Percentiles rank a stretch among this genome's conserved stretches.
Evolutionary conservation across 2,888 invertebrate genomes (phyloP).

Genomic region (Diogma glabrata): DNA sequence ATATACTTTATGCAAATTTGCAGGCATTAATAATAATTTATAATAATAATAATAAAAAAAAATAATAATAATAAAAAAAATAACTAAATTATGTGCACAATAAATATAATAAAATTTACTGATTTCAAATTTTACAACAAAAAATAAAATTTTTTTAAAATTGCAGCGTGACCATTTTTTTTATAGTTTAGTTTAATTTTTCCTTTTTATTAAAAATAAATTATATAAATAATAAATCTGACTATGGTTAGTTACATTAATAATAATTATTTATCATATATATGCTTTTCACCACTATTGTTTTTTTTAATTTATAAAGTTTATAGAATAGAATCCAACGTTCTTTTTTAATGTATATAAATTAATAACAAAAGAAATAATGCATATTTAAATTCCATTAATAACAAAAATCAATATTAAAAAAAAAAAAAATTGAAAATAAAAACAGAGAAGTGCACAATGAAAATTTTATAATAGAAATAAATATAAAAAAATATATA

Average conservation of each 20-base stretch:
- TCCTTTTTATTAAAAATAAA: not conserved
- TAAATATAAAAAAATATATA: not conserved
- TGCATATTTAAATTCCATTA: slow-evolving; percentile 6
- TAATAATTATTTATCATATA: too few relatives aligned
- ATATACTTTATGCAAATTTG: too few relatives aligned
- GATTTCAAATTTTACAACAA: not conserved
- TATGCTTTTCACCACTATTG: too few relatives aligned
- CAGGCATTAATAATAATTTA: too few relatives aligned
- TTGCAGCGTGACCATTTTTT: slow-evolving; percentile 9
- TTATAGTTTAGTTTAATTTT: not conserved
- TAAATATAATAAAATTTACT: slow-evolving; percentile 1
- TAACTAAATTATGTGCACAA: slow-evolving; percentile 7
- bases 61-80: not conserved
- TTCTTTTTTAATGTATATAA: slow-evolving; percentile 4
- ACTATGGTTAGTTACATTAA: too few relatives aligned
- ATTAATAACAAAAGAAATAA: slow-evolving; percentile 7
- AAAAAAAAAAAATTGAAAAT: slow-evolving; percentile 1
- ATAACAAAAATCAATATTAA: slow-evolving; percentile 2
- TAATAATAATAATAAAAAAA: not conserved
- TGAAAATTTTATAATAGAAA: not conserved
- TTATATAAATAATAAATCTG: slow-evolving; percentile 2
- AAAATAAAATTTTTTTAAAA: slow-evolving; percentile 3
- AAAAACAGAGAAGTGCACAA: slow-evolving; percentile 4
- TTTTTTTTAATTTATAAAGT: too few relatives aligned
- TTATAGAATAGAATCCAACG: too few relatives aligned